Evolutionary conservation across 2,797 vertebrate genomes (phyloP).

Genomic region (Vireo griseus): DNA sequence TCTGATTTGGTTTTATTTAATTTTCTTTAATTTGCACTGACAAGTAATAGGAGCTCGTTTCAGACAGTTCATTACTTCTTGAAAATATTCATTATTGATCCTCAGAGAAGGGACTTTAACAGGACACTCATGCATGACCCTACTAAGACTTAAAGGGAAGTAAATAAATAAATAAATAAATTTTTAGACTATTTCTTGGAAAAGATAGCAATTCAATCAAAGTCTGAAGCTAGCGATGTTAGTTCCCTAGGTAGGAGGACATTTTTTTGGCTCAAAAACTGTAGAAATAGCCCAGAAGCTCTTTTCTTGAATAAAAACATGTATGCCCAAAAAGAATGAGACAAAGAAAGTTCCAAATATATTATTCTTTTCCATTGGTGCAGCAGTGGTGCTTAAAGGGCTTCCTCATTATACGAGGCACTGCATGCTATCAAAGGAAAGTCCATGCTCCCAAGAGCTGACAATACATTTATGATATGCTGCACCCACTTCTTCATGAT

Average conservation of each 20-base stretch:
- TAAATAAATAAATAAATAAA: neutral
- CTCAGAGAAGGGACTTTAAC: neutral
- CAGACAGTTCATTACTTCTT: neutral
- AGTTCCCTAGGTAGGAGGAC: neutral
- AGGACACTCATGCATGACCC: neutral
- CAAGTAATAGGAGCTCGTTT: neutral
- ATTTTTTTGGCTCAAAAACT: neutral
- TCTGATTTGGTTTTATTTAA: neutral
- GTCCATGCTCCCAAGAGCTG: neutral
- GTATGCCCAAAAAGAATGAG: neutral
- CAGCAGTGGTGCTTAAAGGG: neutral
- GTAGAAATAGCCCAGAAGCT: neutral
- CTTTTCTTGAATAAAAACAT: neutral
- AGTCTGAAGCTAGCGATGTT: neutral
- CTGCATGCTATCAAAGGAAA: neutral
- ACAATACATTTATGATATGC: neutral
- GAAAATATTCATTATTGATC: neutral
- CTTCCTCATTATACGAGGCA: neutral
- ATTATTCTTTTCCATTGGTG: neutral
- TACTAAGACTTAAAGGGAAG: neutral
- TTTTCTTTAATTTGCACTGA: neutral
- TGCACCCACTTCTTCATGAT: neutral
- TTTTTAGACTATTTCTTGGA: neutral
- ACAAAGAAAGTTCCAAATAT: neutral
- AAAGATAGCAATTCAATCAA: neutral